Percentiles rank a stretch among this genome's conserved stretches.
Evolutionary conservation across 2,113 vertebrate genomes (phyloP).

Genomic region (Chaetops frenatus): DNA sequence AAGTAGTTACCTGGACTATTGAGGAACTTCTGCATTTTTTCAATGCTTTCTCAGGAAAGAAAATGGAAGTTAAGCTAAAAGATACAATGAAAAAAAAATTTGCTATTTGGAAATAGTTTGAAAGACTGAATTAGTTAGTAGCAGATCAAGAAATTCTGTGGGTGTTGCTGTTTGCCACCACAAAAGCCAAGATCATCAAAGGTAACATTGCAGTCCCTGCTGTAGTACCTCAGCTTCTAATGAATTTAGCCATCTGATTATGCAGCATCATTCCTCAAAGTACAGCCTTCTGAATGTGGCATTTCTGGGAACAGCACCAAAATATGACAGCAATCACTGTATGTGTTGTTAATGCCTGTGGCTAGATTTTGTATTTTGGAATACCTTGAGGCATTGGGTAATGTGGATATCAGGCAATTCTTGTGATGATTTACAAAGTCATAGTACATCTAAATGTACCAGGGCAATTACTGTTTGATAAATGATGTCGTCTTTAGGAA

Average conservation of each 20-base stretch:
- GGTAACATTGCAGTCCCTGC: background rate
- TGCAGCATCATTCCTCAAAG: conserved; percentile 27
- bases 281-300: background rate
- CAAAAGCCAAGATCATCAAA: background rate
- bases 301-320: conserved; percentile 52
- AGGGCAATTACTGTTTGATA: background rate
- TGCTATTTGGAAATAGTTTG: background rate
- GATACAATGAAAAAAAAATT: background rate
- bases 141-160: background rate
- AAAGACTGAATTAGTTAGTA: background rate
- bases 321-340: conserved; percentile 16
- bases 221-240: background rate
- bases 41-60: background rate
- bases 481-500: background rate
- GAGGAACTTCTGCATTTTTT: background rate
- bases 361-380: background rate
- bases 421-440: background rate
- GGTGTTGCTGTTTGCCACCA: background rate
- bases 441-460: background rate
- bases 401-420: background rate
- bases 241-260: conserved; percentile 13
- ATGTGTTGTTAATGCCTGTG: conserved; percentile 22
- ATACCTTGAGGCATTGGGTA: background rate
- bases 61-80: background rate
- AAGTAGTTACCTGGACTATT: background rate